A percentile compares a stretch with the other conserved stretches of the same genome.
phyloP scores from a whole-genome alignment of 92 coral and sea anemone genomes.

The Phenganax subtilis region DNA sequence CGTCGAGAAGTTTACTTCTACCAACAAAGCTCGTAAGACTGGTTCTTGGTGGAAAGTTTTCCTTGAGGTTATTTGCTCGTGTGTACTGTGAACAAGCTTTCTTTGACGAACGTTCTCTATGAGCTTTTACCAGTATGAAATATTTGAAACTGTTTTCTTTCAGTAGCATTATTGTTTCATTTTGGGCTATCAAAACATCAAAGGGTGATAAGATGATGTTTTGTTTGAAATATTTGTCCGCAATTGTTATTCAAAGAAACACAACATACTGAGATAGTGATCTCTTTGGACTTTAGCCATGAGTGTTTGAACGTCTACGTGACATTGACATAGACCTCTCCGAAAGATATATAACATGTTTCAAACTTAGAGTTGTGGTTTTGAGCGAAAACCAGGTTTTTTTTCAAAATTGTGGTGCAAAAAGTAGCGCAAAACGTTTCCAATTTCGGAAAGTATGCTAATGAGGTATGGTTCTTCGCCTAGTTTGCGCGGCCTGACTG shows the following conservation, averaged over 20 bases:
- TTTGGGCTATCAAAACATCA: background rate
- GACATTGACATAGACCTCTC: slow-evolving; percentile 5
- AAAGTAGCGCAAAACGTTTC: too few species aligned
- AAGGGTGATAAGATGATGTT: slow-evolving; percentile 19
- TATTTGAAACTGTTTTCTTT: slow-evolving; percentile 1
- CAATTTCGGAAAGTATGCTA: background rate
- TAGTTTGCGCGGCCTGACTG: slow-evolving; percentile 7
- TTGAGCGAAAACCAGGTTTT: too few species aligned
- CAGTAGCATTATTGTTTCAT: slow-evolving; percentile 1
- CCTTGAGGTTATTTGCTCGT: too few species aligned
- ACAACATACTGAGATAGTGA: background rate
- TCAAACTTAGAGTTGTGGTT: background rate
- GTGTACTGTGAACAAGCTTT: too few species aligned
- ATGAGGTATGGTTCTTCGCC: background rate
- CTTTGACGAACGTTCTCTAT: background rate
- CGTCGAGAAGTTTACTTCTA: too few species aligned
- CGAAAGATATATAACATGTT: background rate
- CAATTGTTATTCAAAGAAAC: slow-evolving; percentile 12
- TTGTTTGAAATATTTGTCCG: background rate
- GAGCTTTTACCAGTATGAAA: background rate
- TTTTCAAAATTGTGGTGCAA: too few species aligned
- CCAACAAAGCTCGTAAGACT: too few species aligned
- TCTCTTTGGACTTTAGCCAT: slow-evolving; percentile 2
- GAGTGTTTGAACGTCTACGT: background rate
- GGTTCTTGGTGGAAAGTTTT: too few species aligned